Evolutionary conservation across 2,888 invertebrate genomes (phyloP).

Genomic region (Cephus pygmeus): DNA sequence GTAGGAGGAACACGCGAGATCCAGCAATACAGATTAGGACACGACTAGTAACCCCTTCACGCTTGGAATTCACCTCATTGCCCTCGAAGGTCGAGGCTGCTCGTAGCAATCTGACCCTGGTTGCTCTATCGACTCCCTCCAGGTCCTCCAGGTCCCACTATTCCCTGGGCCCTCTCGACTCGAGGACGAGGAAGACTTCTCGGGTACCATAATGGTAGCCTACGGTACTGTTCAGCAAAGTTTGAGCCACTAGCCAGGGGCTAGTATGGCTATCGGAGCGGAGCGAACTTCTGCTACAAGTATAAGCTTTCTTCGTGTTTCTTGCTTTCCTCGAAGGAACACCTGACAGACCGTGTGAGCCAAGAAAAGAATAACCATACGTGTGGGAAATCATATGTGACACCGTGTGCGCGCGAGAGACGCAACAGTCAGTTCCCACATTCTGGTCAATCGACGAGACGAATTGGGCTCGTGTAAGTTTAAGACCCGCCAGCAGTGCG

Average conservation of each 20-base stretch:
- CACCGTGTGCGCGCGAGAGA: background rate
- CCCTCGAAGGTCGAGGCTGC: slow-evolving; percentile 5
- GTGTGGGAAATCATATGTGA: background rate
- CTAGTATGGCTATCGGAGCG: background rate
- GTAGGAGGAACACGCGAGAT: background rate
- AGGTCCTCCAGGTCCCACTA: background rate
- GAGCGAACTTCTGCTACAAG: background rate
- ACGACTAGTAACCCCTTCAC: slow-evolving; percentile 23
- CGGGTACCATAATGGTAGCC: background rate
- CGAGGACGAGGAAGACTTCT: background rate
- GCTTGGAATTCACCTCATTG: slow-evolving; percentile 28
- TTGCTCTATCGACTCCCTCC: background rate
- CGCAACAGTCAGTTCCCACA: background rate
- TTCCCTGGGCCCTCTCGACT: background rate
- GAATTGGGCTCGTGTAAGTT: background rate
- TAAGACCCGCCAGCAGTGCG: slow-evolving; percentile 27
- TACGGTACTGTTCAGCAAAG: background rate
- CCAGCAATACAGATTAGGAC: slow-evolving; percentile 3
- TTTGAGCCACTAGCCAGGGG: background rate
- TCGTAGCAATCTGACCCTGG: background rate
- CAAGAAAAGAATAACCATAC: background rate
- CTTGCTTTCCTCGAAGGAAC: background rate
- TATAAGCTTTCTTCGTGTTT: background rate
- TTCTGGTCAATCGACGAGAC: background rate
- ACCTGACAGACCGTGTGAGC: background rate